A percentile compares a stretch with the other conserved stretches of the same genome.
Evolutionary conservation across 1,140 invertebrate genomes (phyloP).

Genomic region (Teleogryllus occipitalis): DNA sequence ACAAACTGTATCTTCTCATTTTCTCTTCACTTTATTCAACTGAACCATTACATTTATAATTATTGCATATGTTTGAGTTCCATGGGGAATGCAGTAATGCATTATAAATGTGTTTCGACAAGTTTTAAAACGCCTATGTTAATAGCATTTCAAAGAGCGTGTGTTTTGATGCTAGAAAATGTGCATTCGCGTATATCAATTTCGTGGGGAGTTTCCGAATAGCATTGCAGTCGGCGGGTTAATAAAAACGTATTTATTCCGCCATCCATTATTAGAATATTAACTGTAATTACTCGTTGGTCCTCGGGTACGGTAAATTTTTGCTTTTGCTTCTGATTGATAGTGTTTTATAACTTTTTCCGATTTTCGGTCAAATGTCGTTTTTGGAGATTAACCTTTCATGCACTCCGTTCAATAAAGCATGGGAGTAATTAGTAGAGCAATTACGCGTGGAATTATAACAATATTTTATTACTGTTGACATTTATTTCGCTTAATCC

Average conservation of each 20-base stretch:
- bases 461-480: not conserved
- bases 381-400: not conserved
- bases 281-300: not conserved
- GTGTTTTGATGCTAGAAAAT: too few species aligned
- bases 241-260: not conserved
- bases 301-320: not conserved
- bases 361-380: not conserved
- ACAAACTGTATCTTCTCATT: too few species aligned
- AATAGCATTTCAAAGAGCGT: too few species aligned
- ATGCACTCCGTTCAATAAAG: not conserved
- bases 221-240: too few species aligned
- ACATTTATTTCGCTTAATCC: not conserved
- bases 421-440: not conserved
- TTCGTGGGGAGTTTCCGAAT: too few species aligned
- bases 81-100: too few species aligned
- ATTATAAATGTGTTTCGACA: too few species aligned
- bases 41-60: too few species aligned
- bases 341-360: constrained; percentile 1
- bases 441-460: not conserved
- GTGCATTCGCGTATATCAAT: too few species aligned
- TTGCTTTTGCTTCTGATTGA: not conserved
- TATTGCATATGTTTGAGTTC: too few species aligned
- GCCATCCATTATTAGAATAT: not conserved
- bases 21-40: too few species aligned
- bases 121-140: too few species aligned